Evolutionary conservation across 2,888 invertebrate genomes (phyloP).

Genomic region (Nycteola revayana): DNA sequence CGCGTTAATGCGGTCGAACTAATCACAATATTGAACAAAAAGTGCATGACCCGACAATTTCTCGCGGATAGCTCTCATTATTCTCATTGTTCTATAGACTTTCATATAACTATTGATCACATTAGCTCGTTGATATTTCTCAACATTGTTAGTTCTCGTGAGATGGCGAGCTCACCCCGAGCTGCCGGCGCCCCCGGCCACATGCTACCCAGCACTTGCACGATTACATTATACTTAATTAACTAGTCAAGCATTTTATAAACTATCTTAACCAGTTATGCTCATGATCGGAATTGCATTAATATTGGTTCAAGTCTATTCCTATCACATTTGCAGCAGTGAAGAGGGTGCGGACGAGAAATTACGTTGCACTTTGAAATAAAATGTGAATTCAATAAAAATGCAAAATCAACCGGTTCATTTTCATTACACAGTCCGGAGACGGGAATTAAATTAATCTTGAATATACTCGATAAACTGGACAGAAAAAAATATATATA

Average conservation of each 20-base stretch:
- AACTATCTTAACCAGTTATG: constrained; percentile 51
- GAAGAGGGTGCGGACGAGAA: constrained; percentile 39
- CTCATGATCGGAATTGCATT: constrained; percentile 59
- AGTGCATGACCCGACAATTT: constrained; percentile 53
- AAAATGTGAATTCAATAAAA: constrained; percentile 52
- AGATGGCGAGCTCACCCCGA: constrained; percentile 37
- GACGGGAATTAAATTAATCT: constrained; percentile 33
- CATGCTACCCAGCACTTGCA: constrained; percentile 35
- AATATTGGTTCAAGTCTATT: constrained; percentile 48
- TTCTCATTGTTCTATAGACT: constrained; percentile 68
- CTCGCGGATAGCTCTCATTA: constrained; percentile 59
- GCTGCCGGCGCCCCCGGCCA: constrained; percentile 21
- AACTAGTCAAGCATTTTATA: constrained; percentile 45
- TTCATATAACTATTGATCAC: constrained; percentile 65
- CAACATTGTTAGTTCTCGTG: constrained; percentile 72
- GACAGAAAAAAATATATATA: constrained; percentile 31
- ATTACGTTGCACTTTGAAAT: constrained; percentile 50
- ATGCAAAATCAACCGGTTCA: constrained; percentile 49
- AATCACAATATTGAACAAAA: constrained; percentile 52
- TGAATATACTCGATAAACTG: constrained; percentile 30
- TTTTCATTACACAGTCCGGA: constrained; percentile 33
- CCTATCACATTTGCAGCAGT: constrained; percentile 24
- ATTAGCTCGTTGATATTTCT: constrained; percentile 56
- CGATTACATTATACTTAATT: constrained; percentile 61
- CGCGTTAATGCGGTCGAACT: constrained; percentile 17